These are phyloP conservation scores for Plecotus auritus DNA, from an alignment of 2,113 vertebrate genomes.

Conservation along the genomic window DNA sequence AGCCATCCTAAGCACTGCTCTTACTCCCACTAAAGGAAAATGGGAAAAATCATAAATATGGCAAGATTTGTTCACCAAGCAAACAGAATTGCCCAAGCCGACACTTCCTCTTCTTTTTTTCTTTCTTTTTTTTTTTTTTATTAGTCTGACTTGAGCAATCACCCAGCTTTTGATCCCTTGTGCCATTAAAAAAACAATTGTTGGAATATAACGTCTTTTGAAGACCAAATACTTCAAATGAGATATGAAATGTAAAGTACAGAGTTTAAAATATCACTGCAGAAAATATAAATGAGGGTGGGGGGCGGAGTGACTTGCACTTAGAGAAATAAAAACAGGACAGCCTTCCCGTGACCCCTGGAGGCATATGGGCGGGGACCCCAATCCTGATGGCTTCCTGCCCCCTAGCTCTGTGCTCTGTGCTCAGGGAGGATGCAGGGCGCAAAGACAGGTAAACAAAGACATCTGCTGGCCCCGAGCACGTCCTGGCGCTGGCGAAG, in stretches of 20 bases:
- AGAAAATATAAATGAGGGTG: neutral
- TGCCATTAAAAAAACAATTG: neutral
- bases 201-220: conserved; percentile 20
- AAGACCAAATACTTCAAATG: neutral
- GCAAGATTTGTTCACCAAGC: neutral
- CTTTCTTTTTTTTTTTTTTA: neutral
- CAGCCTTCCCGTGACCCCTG: neutral
- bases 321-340: conserved; percentile 3
- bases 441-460: neutral
- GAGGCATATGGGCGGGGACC: neutral
- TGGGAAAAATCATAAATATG: neutral
- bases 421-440: neutral
- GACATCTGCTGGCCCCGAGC: neutral
- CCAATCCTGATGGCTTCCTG: neutral
- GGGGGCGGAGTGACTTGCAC: neutral
- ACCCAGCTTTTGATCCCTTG: neutral
- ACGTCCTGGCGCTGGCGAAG: neutral
- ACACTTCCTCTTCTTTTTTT: neutral
- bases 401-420: neutral
- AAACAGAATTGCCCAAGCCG: neutral
- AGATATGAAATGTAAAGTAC: neutral
- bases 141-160: neutral
- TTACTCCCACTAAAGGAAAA: neutral
- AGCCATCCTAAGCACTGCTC: neutral
- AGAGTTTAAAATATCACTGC: neutral